These are phyloP conservation scores for Seriola dumerili DNA, from an alignment of 2,113 vertebrate genomes.

Conservation along the genomic window DNA sequence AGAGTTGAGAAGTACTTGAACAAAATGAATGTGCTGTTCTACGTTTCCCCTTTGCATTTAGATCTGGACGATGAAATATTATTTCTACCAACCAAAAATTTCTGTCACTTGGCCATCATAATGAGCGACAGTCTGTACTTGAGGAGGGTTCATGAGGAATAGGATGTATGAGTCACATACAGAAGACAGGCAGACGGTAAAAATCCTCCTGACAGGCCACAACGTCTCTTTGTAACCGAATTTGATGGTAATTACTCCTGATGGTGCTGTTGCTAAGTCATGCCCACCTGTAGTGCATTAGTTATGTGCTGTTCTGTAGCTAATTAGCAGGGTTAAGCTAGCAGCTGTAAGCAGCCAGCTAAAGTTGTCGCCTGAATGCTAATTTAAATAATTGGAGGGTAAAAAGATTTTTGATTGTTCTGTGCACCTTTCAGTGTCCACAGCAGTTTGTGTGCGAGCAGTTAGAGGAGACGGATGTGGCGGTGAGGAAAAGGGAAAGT, in stretches of 20 bases:
- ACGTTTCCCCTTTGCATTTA: slow-evolving; percentile 14
- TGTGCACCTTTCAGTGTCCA: slow-evolving; percentile 11
- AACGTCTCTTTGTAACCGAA: slow-evolving; percentile 3
- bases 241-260: slow-evolving; percentile 25
- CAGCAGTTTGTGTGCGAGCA: slow-evolving; percentile 38
- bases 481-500: slow-evolving; percentile 62
- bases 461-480: slow-evolving; percentile 58
- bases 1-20: slow-evolving; percentile 40
- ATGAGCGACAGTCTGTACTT: slow-evolving; percentile 11
- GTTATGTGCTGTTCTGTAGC: neutral
- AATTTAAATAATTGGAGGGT: neutral
- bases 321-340: slow-evolving; percentile 22
- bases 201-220: slow-evolving; percentile 4
- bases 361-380: neutral
- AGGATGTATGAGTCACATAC: slow-evolving; percentile 3
- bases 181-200: slow-evolving; percentile 3
- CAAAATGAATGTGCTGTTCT: slow-evolving; percentile 13
- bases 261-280: slow-evolving; percentile 5
- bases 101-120: slow-evolving; percentile 1
- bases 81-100: slow-evolving; percentile 5
- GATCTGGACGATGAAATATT: slow-evolving; percentile 8
- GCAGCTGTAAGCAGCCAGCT: slow-evolving; percentile 8
- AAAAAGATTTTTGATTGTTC: neutral
- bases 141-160: neutral
- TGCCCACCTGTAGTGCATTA: slow-evolving; percentile 6